Evolutionary conservation across 2,113 vertebrate species (phyloP), one percentile per base, ranked within the genome.

Genomic region (Heterochromis multidens): DNA sequence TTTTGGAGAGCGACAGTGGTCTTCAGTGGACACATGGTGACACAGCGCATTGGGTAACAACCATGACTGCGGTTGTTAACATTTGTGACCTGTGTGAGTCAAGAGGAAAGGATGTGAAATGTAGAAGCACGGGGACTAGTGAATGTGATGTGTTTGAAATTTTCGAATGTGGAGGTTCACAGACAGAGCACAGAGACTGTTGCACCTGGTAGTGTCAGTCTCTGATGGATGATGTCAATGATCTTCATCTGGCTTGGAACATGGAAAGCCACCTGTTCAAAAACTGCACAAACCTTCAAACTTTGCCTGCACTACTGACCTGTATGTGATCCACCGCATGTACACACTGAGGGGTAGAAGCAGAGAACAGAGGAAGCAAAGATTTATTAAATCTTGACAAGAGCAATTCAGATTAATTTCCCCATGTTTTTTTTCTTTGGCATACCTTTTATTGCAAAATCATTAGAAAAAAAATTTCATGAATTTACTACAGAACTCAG

Each of bases 201-300:
- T n/a, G 62, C 90, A 91, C 63, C 90, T 93, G 89, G n/a, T 81
- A 9, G 52, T 67, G 85, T 90, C 92, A 62, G 4, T 91, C 81
- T 87, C 19, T 3, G 9, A 33, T 14, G 31, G 37, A 84, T 83
- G 60, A 88, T 67, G 65, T 77, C 79, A 85, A 7, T 33, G 33
- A 40, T 67, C 80, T 87, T 87, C 82, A 67, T 83, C 17, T 79
- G 58, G 29, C 46, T 33, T 61, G 12, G 6, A 77, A 49, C 12
- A 59, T 62, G 49, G 27, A 60, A 52, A 52, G 40, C 52, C 52
- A 21, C 2, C 43, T 52, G 25, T 43, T 31, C 31, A 81, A 35
- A 21, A 67, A 17, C 25, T 19, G 59, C 23, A 70, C 52, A 37
- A 21, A 29, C 19, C n/a, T 29, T 46, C 43, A 14, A 46, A 46